These are phyloP conservation scores for Protobothrops mucrosquamatus DNA, from an alignment of 2,113 vertebrate genomes.

Conservation along the genomic window DNA sequence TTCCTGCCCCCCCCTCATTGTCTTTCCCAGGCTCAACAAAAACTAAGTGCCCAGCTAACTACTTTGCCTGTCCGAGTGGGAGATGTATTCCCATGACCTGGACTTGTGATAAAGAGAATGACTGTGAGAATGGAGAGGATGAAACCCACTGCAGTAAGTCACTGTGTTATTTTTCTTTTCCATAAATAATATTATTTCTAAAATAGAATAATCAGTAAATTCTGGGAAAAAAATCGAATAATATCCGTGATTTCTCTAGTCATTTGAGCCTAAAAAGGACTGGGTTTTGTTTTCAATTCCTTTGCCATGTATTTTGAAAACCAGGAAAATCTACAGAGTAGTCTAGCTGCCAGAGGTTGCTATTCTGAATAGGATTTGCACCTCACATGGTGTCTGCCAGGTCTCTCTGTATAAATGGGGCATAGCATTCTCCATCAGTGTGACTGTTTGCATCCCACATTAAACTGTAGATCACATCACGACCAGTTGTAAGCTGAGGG, in stretches of 20 bases:
- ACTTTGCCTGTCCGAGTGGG: constrained; percentile 90
- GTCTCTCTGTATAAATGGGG: neutral
- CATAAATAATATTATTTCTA: neutral
- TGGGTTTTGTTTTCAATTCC: neutral
- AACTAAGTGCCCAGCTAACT: constrained; percentile 88
- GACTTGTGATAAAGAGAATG: constrained; percentile 94
- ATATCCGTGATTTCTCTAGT: neutral
- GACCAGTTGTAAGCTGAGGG: neutral
- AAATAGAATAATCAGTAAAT: neutral
- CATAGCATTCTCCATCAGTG: neutral
- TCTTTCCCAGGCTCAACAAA: constrained; percentile 74
- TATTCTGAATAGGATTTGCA: neutral
- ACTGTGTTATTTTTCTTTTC: neutral
- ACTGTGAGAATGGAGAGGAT: constrained; percentile 93
- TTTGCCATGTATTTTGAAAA: neutral
- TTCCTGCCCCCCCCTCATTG: neutral
- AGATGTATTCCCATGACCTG: constrained; percentile 97
- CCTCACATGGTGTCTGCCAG: neutral
- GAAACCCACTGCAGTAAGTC: constrained; percentile 91
- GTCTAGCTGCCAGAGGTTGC: neutral
- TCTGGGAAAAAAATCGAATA: neutral
- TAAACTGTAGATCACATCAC: neutral
- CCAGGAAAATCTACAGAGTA: neutral
- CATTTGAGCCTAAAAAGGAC: neutral
- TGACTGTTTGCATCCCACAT: neutral